phyloP scores from a whole-genome alignment of 1,140 invertebrate species.

The Pogonus chalceus region DNA sequence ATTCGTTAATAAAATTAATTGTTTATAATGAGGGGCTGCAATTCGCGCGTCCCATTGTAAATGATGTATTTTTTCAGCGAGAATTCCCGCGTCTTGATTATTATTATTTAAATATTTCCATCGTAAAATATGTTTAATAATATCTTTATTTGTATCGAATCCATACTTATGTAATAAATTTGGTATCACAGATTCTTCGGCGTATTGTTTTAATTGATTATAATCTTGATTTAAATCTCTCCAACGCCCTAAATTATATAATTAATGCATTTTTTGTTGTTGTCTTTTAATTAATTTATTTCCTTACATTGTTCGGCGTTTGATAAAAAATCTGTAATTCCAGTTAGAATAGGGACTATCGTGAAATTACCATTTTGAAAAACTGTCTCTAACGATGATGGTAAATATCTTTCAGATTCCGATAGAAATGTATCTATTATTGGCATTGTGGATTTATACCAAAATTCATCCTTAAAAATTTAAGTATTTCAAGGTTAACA shows the following conservation, averaged over 20 bases:
- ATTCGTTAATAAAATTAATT: constrained; percentile 27
- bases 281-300: not conserved
- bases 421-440: constrained; percentile 46
- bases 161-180: constrained; percentile 35
- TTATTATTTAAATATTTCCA: constrained; percentile 39
- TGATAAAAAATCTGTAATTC: constrained; percentile 39
- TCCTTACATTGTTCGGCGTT: constrained; percentile 20
- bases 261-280: no score
- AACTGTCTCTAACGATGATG: constrained; percentile 36
- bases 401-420: constrained; percentile 43
- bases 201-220: constrained; percentile 36
- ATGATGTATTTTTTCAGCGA: constrained; percentile 33
- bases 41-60: constrained; percentile 37
- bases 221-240: constrained; percentile 40
- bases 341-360: constrained; percentile 45
- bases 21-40: constrained; percentile 34
- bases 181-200: constrained; percentile 39
- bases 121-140: constrained; percentile 36
- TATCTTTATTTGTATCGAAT: constrained; percentile 25
- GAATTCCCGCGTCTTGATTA: constrained; percentile 25
- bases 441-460: constrained; percentile 32
- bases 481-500: constrained; percentile 6
- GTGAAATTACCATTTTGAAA: constrained; percentile 36
- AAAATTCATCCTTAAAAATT: constrained; percentile 6
- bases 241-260: constrained; percentile 35